Percentiles rank a stretch among this genome's conserved stretches.
Evolutionary conservation across 2,888 invertebrate genomes (phyloP).

Genomic region (Eilema depressum): DNA sequence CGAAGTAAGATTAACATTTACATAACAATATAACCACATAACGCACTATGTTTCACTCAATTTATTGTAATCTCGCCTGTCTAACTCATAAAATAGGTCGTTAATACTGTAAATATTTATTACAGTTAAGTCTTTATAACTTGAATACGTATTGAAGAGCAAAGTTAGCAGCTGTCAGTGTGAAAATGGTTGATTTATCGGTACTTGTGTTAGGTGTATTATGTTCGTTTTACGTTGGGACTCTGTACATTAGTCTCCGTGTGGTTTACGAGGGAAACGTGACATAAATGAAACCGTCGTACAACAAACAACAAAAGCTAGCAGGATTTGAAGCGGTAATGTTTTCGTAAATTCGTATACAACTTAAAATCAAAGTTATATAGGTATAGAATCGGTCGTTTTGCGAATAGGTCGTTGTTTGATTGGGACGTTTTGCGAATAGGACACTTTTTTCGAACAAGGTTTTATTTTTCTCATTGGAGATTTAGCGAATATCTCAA

Average conservation of each 20-base stretch:
- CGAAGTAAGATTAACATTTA: constrained; percentile 31
- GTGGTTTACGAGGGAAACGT: constrained; percentile 59
- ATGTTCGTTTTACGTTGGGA: constrained; percentile 52
- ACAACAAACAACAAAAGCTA: constrained; percentile 35
- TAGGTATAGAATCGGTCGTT: too few species aligned
- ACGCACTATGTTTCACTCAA: constrained; percentile 38
- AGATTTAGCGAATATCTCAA: too few species aligned
- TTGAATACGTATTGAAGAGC: constrained; percentile 37
- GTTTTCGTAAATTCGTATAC: constrained; percentile 22
- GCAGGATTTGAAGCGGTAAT: constrained; percentile 30
- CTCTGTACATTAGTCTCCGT: constrained; percentile 53
- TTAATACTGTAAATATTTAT: constrained; percentile 29
- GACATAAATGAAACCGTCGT: constrained; percentile 46
- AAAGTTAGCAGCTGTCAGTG: constrained; percentile 51
- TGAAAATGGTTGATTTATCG: constrained; percentile 54
- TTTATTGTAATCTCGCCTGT: constrained; percentile 45
- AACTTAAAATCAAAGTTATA: constrained; percentile 5
- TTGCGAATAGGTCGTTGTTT: too few species aligned
- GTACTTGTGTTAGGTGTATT: constrained; percentile 41
- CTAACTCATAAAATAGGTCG: constrained; percentile 28
- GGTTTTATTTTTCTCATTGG: too few species aligned
- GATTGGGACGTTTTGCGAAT: too few species aligned
- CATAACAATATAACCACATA: constrained; percentile 41
- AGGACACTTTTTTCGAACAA: too few species aligned
- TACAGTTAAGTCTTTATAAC: constrained; percentile 37